Conservation (phyloP, 2,113 vertebrate species). For the Varanus komodoensis region DNA sequence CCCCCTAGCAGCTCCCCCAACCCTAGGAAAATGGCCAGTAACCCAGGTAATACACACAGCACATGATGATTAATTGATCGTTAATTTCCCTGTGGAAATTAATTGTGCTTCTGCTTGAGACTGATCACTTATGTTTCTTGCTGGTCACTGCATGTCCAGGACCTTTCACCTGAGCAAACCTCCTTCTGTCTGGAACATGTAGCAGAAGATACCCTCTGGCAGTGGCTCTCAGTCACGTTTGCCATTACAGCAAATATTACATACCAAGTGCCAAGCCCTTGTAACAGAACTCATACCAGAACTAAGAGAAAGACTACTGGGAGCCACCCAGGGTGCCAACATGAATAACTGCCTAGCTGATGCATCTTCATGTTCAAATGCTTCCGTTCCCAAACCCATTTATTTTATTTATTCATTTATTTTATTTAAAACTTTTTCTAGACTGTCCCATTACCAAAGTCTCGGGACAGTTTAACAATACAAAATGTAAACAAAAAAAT, state of each 20-base stretch:
- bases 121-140: neutral
- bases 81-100: neutral
- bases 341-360: neutral
- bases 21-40: constrained; percentile 74
- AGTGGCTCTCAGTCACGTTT: neutral
- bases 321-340: neutral
- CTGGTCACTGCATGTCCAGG: neutral
- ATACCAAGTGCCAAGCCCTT: neutral
- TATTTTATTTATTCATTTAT: too few relatives aligned
- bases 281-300: neutral
- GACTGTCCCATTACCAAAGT: too few relatives aligned
- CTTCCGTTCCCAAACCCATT: neutral
- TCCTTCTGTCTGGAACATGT: constrained; percentile 5
- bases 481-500: too few relatives aligned
- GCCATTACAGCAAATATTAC: neutral
- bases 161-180: too few relatives aligned
- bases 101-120: constrained; percentile 22
- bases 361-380: neutral
- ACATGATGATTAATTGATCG: neutral
- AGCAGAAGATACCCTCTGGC: constrained; percentile 25
- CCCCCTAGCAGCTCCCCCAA: constrained; percentile 74
- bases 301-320: neutral
- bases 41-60: constrained; percentile 67
- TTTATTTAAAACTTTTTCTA: too few relatives aligned
- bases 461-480: too few relatives aligned